Evolutionary conservation across 2,797 vertebrate species (phyloP), one percentile per base, ranked within the genome.

Genomic region (Adelosebastes latens): DNA sequence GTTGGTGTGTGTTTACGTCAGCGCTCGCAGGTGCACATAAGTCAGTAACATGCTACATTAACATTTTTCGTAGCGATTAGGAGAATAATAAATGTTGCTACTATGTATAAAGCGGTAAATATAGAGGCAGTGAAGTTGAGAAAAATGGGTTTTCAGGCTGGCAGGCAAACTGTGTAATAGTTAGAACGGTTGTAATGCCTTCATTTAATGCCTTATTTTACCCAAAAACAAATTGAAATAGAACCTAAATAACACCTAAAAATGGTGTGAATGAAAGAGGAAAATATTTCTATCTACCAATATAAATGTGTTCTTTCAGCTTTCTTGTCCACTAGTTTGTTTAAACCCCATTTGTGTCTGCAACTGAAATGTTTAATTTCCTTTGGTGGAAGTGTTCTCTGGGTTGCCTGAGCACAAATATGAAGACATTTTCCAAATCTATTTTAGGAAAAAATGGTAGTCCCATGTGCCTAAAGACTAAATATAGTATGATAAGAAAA

Each of bases 1-100:
- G 59, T 69, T 52, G 32, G 27, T 77, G 69, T 72, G 34, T 62
- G 66, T 83, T 55, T 61, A 25, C 63, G 66, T 60, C 52, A 31
- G 36, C 14, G 31, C 32, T 56, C 6, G 4, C 20, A 53, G 32
- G 32, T 77, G 84, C 22, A 18, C 22, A 53, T 53, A 65, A 16
- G 56, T 39, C n/a, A 3, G 9, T 55, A 39, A 31, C 39, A 59
- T 32, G 7, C 68, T 22, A 55, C 12, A 25, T 42, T 31, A 22
- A 36, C 4, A 36, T 27, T 60, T 64, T 62, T 34, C 20, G 4
- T 8, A 62, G 62, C 2, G 18, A 68, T 8, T 1, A 39, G 4
- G 22, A 27, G 27, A 32, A 9, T 56, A 22, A 56, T 55, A 53
- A 67, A 55, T 68, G 49, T 52, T 49, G 22, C 34, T 62, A 1